Evolutionary conservation across 2,113 vertebrate species (phyloP).

Genomic region (Alectura lathami): DNA sequence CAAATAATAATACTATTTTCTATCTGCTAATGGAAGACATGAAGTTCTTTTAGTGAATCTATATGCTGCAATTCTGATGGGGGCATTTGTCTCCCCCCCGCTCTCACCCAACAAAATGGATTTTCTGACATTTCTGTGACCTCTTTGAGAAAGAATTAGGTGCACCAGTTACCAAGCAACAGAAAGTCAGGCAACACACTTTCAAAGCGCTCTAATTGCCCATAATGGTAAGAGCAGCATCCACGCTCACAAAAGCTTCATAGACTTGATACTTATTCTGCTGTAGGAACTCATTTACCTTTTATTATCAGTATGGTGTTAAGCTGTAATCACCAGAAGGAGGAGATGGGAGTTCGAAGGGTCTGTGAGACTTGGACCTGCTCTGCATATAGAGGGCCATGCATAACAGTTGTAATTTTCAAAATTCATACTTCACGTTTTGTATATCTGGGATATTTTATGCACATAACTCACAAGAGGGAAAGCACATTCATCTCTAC

Average conservation of each 20-base stretch:
- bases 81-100: neutral
- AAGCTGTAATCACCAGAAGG: neutral
- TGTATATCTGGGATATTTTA: conserved; percentile 32
- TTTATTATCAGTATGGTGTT: conserved; percentile 7
- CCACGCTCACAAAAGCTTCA: conserved; percentile 22
- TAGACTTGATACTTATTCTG: neutral
- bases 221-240: conserved; percentile 27
- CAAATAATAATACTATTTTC: conserved; percentile 16
- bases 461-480: neutral
- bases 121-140: conserved; percentile 77
- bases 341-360: neutral
- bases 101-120: conserved; percentile 22
- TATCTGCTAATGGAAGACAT: neutral
- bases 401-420: conserved; percentile 22
- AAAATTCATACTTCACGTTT: neutral
- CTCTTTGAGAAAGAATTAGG: conserved; percentile 78
- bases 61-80: conserved; percentile 4
- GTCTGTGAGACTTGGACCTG: neutral
- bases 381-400: neutral
- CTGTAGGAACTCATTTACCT: conserved; percentile 51
- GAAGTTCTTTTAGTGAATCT: conserved; percentile 34
- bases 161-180: conserved; percentile 79
- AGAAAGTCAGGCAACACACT: conserved; percentile 64
- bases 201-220: conserved; percentile 62
- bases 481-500: neutral